Evolutionary conservation across 2,888 invertebrate species (phyloP), one percentile per base, ranked within the genome.

Genomic region (Lacanobia wlatinum): DNA sequence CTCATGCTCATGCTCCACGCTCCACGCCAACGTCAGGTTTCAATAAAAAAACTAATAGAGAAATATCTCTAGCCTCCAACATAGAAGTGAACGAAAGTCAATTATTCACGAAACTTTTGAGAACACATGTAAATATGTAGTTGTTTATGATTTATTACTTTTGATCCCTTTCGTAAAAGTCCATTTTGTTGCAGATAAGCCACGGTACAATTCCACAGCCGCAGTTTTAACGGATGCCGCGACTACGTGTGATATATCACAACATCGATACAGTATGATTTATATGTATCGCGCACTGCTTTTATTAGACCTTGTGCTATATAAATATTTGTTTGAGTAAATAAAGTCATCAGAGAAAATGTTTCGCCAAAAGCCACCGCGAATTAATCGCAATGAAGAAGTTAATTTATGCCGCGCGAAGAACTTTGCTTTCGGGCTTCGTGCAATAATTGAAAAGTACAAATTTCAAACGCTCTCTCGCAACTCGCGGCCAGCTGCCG

Each of bases 1-100:
- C 91, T 90, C 95, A 94, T 94, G 95, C 94, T 88, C 96, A 96
- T 96, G 96, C 96, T 93, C 70, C 77, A 78, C 70, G 76, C 74
- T 71, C 69, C 59, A 70, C 73, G 66, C 74, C 53, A 16, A 21
- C 9, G 23, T 12, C 12, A 59, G 12, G 23, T 43, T 66, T 48
- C 10, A 52, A 55, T 40, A 16, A 60, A 60, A 62, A 60, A 68
- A 64, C 43, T 1, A 38, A 53, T 70, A 40, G 48, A 60, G 34
- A 66, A 46, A 67, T 28, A 43, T 70, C 16, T 40, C 38, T 38
- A 23, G 34, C 48, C 40, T 48, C 53, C 50, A 34, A 61, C 6
- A 21, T 23, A 53, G 12, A 64, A 64, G 60, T 63, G 55, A 64
- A 59, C 43, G 52, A 60, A 69, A 61, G 62, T 62, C 68, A 74